phyloP scores from a whole-genome alignment of 64 coral and sea anemone species.

The Orbicella faveolata region DNA sequence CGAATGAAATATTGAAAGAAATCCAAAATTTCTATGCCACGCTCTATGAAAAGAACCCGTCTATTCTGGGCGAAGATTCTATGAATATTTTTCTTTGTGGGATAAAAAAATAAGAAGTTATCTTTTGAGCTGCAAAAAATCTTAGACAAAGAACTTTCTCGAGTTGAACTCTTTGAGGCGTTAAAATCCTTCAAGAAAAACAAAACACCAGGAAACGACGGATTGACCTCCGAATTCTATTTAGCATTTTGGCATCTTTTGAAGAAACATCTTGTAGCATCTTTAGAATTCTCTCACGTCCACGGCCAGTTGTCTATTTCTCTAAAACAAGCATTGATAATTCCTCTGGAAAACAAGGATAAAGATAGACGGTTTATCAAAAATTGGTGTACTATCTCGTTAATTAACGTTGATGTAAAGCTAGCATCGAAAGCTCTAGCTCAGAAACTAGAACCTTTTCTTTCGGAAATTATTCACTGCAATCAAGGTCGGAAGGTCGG shows the following conservation, averaged over 20 bases:
- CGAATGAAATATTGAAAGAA: background rate
- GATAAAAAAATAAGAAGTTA: background rate
- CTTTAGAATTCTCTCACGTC: background rate
- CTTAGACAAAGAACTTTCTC: background rate
- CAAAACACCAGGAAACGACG: too few species aligned
- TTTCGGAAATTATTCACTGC: too few species aligned
- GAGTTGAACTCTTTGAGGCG: too few species aligned
- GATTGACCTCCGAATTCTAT: background rate
- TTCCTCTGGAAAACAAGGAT: background rate
- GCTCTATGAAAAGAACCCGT: background rate
- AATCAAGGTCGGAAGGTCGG: too few species aligned
- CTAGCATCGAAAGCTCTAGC: constrained; percentile 1
- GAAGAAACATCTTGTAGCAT: background rate
- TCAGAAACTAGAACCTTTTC: too few species aligned
- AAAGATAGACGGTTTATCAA: background rate
- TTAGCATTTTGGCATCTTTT: background rate
- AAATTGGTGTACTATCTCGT: constrained; percentile 6
- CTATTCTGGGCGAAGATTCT: background rate
- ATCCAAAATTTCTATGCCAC: background rate
- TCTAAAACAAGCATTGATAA: too few species aligned
- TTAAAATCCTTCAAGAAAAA: too few species aligned
- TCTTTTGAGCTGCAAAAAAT: background rate
- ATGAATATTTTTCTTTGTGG: background rate
- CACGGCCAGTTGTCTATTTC: background rate
- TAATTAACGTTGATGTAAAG: constrained; percentile 8